These are phyloP conservation scores for Tryphoninae sp. DNA, from an alignment of 2,888 invertebrate genomes.

Conservation along the genomic window DNA sequence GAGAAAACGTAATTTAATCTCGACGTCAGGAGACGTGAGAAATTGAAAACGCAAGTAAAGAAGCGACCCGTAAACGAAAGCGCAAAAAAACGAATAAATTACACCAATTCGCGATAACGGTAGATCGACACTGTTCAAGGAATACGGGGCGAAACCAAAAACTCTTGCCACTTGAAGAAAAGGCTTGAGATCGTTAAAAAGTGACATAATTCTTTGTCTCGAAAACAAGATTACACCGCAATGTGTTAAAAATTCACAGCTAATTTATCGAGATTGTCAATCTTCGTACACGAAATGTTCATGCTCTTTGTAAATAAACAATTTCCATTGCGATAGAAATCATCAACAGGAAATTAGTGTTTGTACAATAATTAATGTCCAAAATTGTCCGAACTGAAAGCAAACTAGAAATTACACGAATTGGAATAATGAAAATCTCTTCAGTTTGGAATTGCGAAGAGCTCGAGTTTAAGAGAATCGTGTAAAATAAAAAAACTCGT, in stretches of 20 bases:
- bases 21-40: slow-evolving; percentile 2
- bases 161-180: slow-evolving; percentile 31
- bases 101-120: slow-evolving; percentile 30
- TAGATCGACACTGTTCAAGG: slow-evolving; percentile 27
- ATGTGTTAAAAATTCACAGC: neutral
- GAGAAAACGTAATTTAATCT: slow-evolving; percentile 43
- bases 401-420: too few species aligned
- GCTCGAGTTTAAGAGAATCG: too few species aligned
- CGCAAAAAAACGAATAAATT: slow-evolving; percentile 32
- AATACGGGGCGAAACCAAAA: slow-evolving; percentile 49
- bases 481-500: too few species aligned
- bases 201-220: slow-evolving; percentile 36
- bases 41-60: slow-evolving; percentile 32
- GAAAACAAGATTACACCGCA: neutral
- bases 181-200: slow-evolving; percentile 44
- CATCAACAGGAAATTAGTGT: too few species aligned
- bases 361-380: too few species aligned
- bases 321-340: too few species aligned
- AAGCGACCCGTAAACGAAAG: slow-evolving; percentile 17
- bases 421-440: too few species aligned
- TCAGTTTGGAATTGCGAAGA: too few species aligned
- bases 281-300: too few species aligned
- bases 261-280: too few species aligned
- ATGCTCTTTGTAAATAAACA: too few species aligned
- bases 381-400: too few species aligned